Percentiles rank a stretch among this genome's conserved stretches.
Evolutionary conservation across 64 coral and sea anemone species (phyloP).

Genomic region (Actinia tenebrosa): DNA sequence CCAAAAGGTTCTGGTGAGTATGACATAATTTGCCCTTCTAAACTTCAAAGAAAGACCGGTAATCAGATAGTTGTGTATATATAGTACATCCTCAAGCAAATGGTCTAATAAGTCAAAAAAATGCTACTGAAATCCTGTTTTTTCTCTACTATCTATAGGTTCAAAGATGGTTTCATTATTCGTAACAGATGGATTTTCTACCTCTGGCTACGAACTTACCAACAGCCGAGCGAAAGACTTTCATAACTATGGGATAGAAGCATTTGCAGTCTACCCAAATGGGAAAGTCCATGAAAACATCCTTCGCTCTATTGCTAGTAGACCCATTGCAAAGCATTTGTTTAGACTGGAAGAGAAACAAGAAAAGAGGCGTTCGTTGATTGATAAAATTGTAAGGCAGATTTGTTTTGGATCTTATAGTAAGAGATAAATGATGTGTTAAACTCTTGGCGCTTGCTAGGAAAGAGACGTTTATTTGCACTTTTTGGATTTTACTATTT

Average conservation of each 20-base stretch:
- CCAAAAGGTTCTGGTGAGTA: background rate
- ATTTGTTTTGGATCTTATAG: background rate
- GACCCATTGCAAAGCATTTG: background rate
- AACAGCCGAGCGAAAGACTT: background rate
- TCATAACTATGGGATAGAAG: constrained; percentile 5
- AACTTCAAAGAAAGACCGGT: too few species aligned
- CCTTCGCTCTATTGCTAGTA: background rate
- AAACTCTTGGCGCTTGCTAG: too few species aligned
- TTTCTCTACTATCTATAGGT: background rate
- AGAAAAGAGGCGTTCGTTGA: background rate
- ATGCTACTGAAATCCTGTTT: background rate
- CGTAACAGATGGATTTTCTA: background rate
- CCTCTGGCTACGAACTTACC: background rate
- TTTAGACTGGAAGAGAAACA: background rate
- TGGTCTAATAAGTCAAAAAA: too few species aligned
- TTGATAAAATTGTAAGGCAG: constrained; percentile 16
- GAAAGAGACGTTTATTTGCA: background rate
- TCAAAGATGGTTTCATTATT: background rate
- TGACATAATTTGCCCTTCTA: too few species aligned
- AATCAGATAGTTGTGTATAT: too few species aligned
- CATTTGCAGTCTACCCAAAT: constrained; percentile 5
- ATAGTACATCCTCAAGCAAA: too few species aligned
- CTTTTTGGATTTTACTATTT: too few species aligned
- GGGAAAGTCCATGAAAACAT: background rate
- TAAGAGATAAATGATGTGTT: background rate